Conservation (phyloP, 1,140 invertebrate species). For the Hylaeus anthracinus region DNA sequence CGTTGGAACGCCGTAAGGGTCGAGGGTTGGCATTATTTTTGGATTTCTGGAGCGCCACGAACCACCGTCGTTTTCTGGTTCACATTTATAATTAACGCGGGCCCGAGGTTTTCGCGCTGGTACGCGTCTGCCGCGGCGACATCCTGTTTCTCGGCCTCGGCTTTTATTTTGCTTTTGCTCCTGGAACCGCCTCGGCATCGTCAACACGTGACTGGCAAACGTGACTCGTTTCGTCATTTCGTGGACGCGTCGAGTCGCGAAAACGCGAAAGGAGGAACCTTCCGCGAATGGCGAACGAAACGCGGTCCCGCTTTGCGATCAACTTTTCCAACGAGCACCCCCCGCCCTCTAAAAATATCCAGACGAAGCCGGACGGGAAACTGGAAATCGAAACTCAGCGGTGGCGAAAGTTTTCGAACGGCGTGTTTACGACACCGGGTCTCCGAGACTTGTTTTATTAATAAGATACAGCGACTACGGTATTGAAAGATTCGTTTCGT, state of each 20-base stretch:
- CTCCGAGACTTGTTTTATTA: background rate
- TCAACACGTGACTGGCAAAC: constrained; percentile 66
- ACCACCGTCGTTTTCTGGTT: constrained; percentile 54
- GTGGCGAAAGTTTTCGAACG: background rate
- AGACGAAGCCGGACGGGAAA: background rate
- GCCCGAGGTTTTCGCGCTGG: constrained; percentile 10
- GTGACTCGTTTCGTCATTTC: constrained; percentile 36
- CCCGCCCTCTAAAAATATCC: background rate
- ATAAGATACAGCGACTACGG: background rate
- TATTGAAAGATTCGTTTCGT: background rate
- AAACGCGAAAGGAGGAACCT: background rate
- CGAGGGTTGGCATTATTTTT: constrained; percentile 46
- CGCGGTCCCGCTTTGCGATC: background rate
- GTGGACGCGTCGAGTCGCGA: constrained; percentile 25
- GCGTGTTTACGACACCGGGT: background rate
- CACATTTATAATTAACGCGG: constrained; percentile 62
- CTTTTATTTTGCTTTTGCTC: constrained; percentile 41
- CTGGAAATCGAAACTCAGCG: background rate
- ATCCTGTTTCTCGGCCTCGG: constrained; percentile 69
- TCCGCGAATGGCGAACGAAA: background rate
- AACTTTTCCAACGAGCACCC: background rate
- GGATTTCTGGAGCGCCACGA: constrained; percentile 39
- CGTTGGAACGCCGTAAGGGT: constrained; percentile 5
- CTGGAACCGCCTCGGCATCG: constrained; percentile 25
- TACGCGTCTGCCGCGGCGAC: constrained; percentile 49